Evolutionary conservation across 2,113 vertebrate genomes (phyloP), one percentile per base, ranked within the genome.

Genomic region (Megaceryle maxima): DNA sequence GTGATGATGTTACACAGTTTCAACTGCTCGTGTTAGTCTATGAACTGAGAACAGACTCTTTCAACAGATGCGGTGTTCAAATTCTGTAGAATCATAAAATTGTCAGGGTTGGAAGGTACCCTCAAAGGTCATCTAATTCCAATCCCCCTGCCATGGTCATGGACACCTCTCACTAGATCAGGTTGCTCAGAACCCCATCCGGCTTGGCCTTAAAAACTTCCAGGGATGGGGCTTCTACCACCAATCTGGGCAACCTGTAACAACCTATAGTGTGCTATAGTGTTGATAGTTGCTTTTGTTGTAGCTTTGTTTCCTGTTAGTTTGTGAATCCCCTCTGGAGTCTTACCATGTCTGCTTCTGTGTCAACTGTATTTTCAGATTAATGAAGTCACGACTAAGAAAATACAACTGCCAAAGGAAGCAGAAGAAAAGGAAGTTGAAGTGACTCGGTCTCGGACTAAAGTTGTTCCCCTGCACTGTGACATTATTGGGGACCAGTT

Each of bases 401-500:
- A 89, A 87, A 95, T 97, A 60, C 99, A 98, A 87, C 88, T 97
- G 22, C 98, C 98, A 24, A 93, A 98, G 39, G 98, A 98, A 83
- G 95, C 97, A 31, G 97, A 98, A 76, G 98, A 99, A 93, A 98
- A 97, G 87, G 98, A 98, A 57, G 98, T 99, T 41, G 80, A 95
- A 28, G 98, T 99, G 89, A 99, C 96, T 1, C 98, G 98, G 37
- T 98, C 95, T 87, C 98, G 98, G 94, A 98, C 92, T 66, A 97
- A 93, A 95, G 97, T 98, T 51, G 96, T 98, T 76, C 87, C 98
- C 22, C 84, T 98, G 87, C 97, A 99, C 94, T 98, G 98, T 33
- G 99, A 99, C 94, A 97, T 99, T 57, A 99, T 99, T 50, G 99
- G 98, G 50, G 98, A 99, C n/a, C 97, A 98, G 93, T 99, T 99